phyloP scores from a whole-genome alignment of 2,888 invertebrate genomes.

The Oscheius sp. region DNA sequence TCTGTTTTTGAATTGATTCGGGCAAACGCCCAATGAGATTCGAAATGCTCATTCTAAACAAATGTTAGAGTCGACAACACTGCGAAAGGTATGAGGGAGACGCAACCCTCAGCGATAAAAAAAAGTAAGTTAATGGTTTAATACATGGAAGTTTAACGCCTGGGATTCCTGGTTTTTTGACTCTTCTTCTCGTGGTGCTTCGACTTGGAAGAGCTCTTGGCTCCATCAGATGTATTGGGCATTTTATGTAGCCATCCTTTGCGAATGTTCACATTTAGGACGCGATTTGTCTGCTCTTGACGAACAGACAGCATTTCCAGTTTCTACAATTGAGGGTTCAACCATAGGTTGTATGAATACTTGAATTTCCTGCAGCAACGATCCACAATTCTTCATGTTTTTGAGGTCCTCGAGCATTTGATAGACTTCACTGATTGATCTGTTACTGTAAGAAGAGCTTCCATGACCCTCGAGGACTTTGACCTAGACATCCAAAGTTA shows the following conservation, averaged over 20 bases:
- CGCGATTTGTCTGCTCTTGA: constrained; percentile 8
- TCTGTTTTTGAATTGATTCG: background rate
- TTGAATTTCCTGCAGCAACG: constrained; percentile 1
- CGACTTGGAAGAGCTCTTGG: background rate
- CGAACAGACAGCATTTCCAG: constrained; percentile 25
- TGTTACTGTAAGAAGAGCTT: background rate
- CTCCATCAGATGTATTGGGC: background rate
- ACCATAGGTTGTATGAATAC: no score
- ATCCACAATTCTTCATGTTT: constrained; percentile 15
- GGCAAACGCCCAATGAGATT: background rate
- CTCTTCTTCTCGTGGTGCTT: background rate
- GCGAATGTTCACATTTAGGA: constrained; percentile 10
- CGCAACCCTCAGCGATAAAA: no score
- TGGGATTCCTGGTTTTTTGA: background rate
- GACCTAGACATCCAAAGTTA: constrained; percentile 1
- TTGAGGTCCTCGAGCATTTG: constrained; percentile 26
- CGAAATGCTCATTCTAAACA: background rate
- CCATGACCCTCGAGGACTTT: constrained; percentile 17
- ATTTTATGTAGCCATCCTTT: constrained; percentile 8
- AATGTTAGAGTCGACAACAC: background rate
- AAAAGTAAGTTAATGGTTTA: background rate
- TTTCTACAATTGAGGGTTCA: no score
- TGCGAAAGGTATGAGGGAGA: background rate
- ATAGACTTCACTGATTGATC: constrained; percentile 2
- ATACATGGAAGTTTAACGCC: background rate